Evolutionary conservation across 2,888 invertebrate genomes (phyloP), one percentile per base, ranked within the genome.

Genomic region (Cecidostiba fungosa): DNA sequence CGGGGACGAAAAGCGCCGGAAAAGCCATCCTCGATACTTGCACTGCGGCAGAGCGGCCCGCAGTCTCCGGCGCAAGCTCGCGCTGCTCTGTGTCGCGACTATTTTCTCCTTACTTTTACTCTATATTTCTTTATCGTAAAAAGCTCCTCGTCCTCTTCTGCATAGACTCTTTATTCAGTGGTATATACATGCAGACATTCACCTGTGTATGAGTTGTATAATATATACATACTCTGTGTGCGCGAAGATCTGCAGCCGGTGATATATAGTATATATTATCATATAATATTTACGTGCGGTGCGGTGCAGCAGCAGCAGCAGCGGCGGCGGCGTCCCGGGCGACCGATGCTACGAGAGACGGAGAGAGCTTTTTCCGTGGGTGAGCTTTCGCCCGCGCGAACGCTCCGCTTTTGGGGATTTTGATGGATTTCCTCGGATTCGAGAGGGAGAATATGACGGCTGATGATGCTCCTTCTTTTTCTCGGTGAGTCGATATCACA

Each of bases 11-110:
- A 80, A 62, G 78, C 12, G 43, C 54, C 85, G 85, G 85, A 85
- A 85, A 85, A 82, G 66, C 78, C 77, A 81, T 50, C 73, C 76
- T 70, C 83, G 62, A 59, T 73, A 26, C 26, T 32, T 12, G 73
- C 47, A 39, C 70, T 47, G 81, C 74, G 62, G 77, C 76, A 72
- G 39, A 39, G 59, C 69, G 36, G 50, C 29, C 72, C 32, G 74
- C 84, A 86, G 86, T 86, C 84, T 86, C 81, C 84, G 86, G 84
- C 86, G 84, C 84, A 86, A 86, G 86, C 86, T 86, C 84, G 84
- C 77, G 85, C 82, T 59, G 54, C 23, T 59, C 54, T 16, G 54
- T 59, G 54, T 59, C 54, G 54, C 54, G 54, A n/a, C 54, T n/a
- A 0, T 8, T 59, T 50, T 50, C 4, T 50, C 50, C 16, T 50